These are phyloP conservation scores for Sphenopsis melanotis DNA, from an alignment of 2,797 vertebrate genomes.

Conservation along the genomic window DNA sequence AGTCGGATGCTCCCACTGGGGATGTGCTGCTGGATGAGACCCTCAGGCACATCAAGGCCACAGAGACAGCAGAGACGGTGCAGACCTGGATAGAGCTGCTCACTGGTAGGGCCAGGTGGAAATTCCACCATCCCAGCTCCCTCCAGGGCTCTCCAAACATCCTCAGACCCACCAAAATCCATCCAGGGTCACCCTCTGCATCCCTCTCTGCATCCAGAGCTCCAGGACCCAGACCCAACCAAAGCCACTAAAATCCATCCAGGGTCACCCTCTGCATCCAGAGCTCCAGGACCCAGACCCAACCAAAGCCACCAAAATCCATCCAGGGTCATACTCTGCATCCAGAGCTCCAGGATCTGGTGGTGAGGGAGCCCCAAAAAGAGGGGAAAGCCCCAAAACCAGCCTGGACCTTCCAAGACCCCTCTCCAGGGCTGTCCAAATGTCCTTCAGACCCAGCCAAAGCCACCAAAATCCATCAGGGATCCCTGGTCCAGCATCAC, in stretches of 20 bases:
- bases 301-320: background rate
- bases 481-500: no score
- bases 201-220: background rate
- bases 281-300: no score
- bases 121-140: accelerated
- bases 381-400: no score
- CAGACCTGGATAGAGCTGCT: slow-evolving; percentile 85
- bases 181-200: background rate
- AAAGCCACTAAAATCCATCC: no score
- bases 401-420: no score
- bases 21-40: slow-evolving; percentile 83
- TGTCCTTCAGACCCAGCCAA: no score
- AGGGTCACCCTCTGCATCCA: no score
- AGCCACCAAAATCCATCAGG: no score
- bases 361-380: background rate
- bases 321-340: background rate
- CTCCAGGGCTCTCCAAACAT: background rate
- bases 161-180: background rate
- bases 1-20: slow-evolving; percentile 77
- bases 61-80: slow-evolving; percentile 72
- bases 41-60: slow-evolving; percentile 81
- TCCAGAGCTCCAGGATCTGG: accelerated
- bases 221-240: no score
- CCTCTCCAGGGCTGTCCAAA: no score
- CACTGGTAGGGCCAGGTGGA: slow-evolving; percentile 67